Evolutionary conservation across 1,140 invertebrate genomes (phyloP).

Genomic region (Hormaphis cornu): DNA sequence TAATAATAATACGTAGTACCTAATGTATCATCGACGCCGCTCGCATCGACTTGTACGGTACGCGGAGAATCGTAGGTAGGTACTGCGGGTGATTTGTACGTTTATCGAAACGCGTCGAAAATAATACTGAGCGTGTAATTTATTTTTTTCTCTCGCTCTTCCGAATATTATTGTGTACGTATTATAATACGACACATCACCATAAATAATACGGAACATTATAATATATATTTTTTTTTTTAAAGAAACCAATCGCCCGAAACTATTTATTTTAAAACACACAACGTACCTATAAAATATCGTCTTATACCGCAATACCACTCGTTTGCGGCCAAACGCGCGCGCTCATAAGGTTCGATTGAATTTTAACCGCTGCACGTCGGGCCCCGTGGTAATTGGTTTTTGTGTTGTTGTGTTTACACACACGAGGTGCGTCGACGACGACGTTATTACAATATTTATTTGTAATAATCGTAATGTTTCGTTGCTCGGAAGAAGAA

Average conservation of each 20-base stretch:
- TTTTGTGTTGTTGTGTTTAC: neutral
- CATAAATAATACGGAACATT: conserved; percentile 21
- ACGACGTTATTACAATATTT: conserved; percentile 5
- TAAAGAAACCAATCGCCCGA: conserved; percentile 24
- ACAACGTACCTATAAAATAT: too few relatives aligned
- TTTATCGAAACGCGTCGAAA: neutral
- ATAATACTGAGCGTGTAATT: neutral
- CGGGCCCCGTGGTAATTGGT: neutral
- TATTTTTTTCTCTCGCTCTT: neutral
- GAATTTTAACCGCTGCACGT: conserved; percentile 10
- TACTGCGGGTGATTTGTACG: neutral
- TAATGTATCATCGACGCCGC: neutral
- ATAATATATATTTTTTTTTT: too few relatives aligned
- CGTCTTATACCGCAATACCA: too few relatives aligned
- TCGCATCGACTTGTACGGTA: neutral
- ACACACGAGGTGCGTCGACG: neutral
- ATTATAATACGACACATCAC: conserved; percentile 9
- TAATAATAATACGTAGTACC: conserved; percentile 2
- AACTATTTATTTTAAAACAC: conserved; percentile 22
- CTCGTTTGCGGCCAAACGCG: too few relatives aligned
- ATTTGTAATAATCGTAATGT: neutral
- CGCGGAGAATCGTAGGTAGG: neutral
- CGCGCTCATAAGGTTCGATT: conserved; percentile 3
- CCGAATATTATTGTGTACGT: neutral
- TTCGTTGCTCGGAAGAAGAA: neutral